These are phyloP conservation scores for Hypothenemus hampei DNA, from an alignment of 1,140 invertebrate species.

Conservation along the genomic window DNA sequence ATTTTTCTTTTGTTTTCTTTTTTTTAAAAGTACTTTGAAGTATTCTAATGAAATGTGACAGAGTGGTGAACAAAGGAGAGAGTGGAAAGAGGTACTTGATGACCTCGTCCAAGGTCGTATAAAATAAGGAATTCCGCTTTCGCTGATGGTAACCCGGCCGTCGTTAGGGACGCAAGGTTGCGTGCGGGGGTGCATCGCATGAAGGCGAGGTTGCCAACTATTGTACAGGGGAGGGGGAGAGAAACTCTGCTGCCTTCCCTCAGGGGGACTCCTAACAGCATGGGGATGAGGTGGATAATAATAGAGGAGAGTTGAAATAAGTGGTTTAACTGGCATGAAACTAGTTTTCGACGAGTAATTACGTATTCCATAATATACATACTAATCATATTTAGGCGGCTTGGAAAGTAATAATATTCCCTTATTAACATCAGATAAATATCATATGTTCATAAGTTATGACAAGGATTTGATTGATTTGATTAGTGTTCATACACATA, in stretches of 20 bases:
- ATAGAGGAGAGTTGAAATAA: background rate
- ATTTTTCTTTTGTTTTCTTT: no score
- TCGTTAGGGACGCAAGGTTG: slow-evolving; percentile 25
- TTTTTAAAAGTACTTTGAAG: no score
- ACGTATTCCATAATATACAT: no score
- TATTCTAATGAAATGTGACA: no score
- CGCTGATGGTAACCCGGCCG: slow-evolving; percentile 21
- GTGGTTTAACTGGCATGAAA: slow-evolving; percentile 13
- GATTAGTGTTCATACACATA: no score
- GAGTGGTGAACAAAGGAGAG: no score
- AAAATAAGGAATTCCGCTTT: slow-evolving; percentile 23
- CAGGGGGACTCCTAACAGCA: background rate
- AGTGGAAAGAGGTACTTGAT: slow-evolving; percentile 1
- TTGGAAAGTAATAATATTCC: no score
- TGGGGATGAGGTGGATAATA: background rate
- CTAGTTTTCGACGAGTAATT: no score
- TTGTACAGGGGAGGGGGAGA: background rate
- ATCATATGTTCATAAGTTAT: no score
- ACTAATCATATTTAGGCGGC: no score
- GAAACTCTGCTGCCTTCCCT: background rate
- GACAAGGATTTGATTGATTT: no score
- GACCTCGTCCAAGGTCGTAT: slow-evolving; percentile 26
- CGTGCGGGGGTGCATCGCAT: slow-evolving; percentile 19
- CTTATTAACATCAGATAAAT: no score
- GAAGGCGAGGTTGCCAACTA: slow-evolving; percentile 17